Conservation (phyloP, 2,888 invertebrate species). For the Lasius platythorax region DNA sequence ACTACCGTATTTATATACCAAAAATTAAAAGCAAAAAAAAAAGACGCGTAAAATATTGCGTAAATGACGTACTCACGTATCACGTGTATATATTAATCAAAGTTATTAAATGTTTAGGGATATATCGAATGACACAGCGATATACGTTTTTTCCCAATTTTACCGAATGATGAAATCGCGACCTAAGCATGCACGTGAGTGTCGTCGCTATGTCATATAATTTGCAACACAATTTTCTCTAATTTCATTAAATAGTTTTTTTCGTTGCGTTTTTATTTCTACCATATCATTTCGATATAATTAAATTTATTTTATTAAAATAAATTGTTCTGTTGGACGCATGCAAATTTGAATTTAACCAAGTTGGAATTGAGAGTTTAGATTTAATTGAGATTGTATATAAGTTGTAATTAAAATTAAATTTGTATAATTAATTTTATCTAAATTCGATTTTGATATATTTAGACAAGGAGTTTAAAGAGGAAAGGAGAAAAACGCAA, state of each 20-base stretch:
- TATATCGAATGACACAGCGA: constrained; percentile 69
- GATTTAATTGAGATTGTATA: constrained; percentile 12
- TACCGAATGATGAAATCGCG: constrained; percentile 32
- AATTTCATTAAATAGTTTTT: constrained; percentile 7
- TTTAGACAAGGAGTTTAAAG: not conserved
- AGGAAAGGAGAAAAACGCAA: not conserved
- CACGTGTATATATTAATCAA: constrained; percentile 73
- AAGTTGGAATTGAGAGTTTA: not conserved
- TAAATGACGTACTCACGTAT: constrained; percentile 66
- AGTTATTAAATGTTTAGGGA: constrained; percentile 77
- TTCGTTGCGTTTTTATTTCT: not conserved
- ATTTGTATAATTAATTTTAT: constrained; percentile 13
- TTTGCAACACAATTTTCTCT: not conserved
- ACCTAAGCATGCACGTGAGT: constrained; percentile 13
- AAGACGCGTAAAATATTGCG: constrained; percentile 29
- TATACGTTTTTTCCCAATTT: constrained; percentile 61
- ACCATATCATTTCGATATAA: not conserved
- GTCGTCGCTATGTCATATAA: constrained; percentile 31
- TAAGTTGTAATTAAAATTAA: constrained; percentile 6
- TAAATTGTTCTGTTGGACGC: constrained; percentile 1
- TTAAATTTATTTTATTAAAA: not conserved
- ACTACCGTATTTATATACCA: constrained; percentile 83
- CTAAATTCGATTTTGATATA: constrained; percentile 23
- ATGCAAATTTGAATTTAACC: constrained; percentile 6
- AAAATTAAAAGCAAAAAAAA: constrained; percentile 63